Base-by-base conservation (phyloP, 1,140 invertebrate genomes). In the Apis laboriosa region DNA sequence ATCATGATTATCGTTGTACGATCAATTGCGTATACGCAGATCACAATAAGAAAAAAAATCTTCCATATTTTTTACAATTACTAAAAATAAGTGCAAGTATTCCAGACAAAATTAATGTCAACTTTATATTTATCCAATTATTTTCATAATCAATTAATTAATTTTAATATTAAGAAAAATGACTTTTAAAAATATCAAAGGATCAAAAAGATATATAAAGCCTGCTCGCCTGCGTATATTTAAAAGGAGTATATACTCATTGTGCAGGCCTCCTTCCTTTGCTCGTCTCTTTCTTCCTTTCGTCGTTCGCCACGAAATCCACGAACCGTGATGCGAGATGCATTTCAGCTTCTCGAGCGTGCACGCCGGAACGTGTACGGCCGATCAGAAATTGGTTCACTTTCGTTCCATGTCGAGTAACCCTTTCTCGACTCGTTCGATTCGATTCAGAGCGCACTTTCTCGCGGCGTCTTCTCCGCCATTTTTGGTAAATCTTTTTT, bases 341-440 rank as follows among this genome's bases (percentile, higher is more conserved):
- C 71, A 61, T 75, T 67, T 58, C 71, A 75, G 34, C 72, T 61
- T 75, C 77, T 60, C n/a, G 67, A 51, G 43, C 34, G 67, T 72
- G 68, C n/a, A 58, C 28, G 17, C n/a, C 51, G 60, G 67, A 76
- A 73, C 78, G n/a, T 70, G 74, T 74, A 73, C 75, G 79, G 71
- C 78, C 79, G 84, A 87, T 86, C 85, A 86, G 86, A 87, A 87
- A 86, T 86, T 86, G 70, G 84, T 77, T 87, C 74, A 76, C 86
- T 87, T 86, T 87, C 80, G 72, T 80, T 79, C 53, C 60, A 11
- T 55, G 61, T 64, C 61, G 53, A 51, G 34, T 9, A 28, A 5
- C 11, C n/a, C 13, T 51, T 19, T 43, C n/a, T 13, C 55, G 28
- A 11, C 58, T 51, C 28, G 12, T 24, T 21, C 21, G 2, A 43